These are phyloP conservation scores for Gallirallus australis DNA, from an alignment of 2,797 vertebrate genomes.

Conservation along the genomic window DNA sequence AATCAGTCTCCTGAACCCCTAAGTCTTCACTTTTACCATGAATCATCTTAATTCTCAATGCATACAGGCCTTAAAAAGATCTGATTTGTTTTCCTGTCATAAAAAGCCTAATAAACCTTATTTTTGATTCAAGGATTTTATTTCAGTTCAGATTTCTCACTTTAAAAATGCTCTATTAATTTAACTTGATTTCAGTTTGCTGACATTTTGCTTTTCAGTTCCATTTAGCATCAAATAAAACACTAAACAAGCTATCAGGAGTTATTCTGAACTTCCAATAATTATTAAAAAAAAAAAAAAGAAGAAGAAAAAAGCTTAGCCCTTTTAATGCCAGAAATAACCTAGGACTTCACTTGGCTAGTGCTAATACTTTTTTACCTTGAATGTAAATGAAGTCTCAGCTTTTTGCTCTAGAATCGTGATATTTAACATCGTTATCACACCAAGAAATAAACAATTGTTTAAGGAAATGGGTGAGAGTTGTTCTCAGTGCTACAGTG, in stretches of 20 bases:
- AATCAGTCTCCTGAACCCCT: background rate
- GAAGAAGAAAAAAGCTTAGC: background rate
- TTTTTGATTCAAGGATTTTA: constrained; percentile 20
- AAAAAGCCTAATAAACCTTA: background rate
- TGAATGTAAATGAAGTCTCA: background rate
- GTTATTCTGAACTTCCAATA: constrained; percentile 11
- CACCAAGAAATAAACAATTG: constrained; percentile 80
- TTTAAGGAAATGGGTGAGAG: constrained; percentile 75
- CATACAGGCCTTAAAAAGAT: background rate
- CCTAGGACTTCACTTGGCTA: background rate
- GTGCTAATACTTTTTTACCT: background rate
- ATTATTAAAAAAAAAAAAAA: background rate
- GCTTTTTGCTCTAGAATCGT: constrained; percentile 10
- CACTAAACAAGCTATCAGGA: constrained; percentile 5
- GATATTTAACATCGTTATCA: constrained; percentile 74
- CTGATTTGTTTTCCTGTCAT: background rate
- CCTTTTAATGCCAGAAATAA: background rate
- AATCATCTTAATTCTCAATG: background rate
- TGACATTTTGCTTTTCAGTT: constrained; percentile 7
- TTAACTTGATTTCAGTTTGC: constrained; percentile 2
- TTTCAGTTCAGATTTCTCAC: constrained; percentile 37
- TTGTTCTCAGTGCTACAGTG: constrained; percentile 70
- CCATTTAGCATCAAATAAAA: background rate
- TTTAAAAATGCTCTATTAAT: constrained; percentile 17
- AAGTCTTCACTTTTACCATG: background rate